Conservation (phyloP, 2,113 vertebrate species). For the Vidua chalybeata region DNA sequence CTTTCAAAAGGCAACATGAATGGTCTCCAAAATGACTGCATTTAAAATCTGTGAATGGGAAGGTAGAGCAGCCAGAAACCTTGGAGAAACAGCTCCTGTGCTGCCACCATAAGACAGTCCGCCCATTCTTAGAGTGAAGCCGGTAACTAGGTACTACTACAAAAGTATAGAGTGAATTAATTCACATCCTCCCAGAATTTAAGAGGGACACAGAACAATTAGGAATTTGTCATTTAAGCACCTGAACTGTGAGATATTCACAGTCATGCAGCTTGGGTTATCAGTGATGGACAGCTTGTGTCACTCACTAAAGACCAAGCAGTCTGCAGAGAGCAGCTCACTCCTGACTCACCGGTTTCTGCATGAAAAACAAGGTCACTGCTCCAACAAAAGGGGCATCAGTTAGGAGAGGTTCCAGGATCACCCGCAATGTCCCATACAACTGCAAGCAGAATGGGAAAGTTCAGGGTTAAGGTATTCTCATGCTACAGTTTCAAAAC, state of each 20-base stretch:
- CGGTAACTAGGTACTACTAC: neutral
- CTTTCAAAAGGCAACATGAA: neutral
- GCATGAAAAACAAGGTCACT: constrained; percentile 93
- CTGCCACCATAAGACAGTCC: neutral
- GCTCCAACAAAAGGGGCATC: constrained; percentile 90
- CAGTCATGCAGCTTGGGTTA: neutral
- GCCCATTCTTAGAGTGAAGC: neutral
- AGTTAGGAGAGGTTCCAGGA: constrained; percentile 88
- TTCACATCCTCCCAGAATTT: neutral
- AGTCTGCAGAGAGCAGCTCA: neutral
- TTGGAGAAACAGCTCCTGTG: neutral
- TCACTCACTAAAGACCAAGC: neutral
- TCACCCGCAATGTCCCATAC: constrained; percentile 85
- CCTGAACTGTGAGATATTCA: neutral
- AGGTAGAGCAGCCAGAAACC: neutral
- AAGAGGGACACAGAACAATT: neutral
- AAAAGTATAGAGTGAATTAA: neutral
- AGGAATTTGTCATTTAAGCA: neutral
- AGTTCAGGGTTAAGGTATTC: neutral
- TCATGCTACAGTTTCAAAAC: neutral
- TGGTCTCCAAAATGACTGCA: neutral
- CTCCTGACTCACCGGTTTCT: constrained; percentile 85
- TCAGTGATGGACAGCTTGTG: neutral
- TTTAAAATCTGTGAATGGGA: neutral
- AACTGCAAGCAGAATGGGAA: constrained; percentile 72